phyloP scores from a whole-genome alignment of 37 sponge, comb jelly and placozoan species.

The Ianthella basta region DNA sequence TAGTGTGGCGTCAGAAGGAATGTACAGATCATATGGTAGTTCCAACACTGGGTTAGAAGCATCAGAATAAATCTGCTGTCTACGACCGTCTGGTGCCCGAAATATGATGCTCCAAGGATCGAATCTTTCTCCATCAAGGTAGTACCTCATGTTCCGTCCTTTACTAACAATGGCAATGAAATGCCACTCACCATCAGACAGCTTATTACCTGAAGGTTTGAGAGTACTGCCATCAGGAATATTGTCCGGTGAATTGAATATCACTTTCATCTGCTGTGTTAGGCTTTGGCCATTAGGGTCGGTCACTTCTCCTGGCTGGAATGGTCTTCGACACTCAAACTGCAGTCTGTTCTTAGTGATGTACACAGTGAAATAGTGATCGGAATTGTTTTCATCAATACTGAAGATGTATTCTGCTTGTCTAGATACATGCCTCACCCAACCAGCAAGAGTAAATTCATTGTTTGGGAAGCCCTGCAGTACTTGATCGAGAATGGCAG shows the following conservation, averaged over 20 bases:
- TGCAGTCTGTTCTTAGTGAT: conserved; percentile 9
- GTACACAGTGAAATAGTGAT: conserved; percentile 10
- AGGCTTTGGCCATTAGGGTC: background rate
- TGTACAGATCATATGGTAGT: conserved; percentile 20
- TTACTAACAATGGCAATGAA: conserved; percentile 7
- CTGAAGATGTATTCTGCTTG: conserved; percentile 39
- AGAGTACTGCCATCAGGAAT: conserved; percentile 9
- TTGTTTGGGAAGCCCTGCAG: conserved; percentile 3
- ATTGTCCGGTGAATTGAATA: conserved; percentile 15
- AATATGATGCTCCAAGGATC: conserved; percentile 12
- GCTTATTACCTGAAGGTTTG: background rate
- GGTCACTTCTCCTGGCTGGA: conserved; percentile 4
- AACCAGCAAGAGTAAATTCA: conserved; percentile 24
- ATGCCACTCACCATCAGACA: conserved; percentile 26
- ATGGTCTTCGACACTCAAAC: conserved; percentile 11
- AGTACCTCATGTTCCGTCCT: background rate
- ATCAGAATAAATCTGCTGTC: background rate
- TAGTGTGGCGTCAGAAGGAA: background rate
- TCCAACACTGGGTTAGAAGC: too few relatives aligned
- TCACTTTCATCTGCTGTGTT: conserved; percentile 2
- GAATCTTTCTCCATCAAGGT: conserved; percentile 2
- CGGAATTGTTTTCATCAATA: conserved; percentile 10
- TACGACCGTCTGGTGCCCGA: background rate
- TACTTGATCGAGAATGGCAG: background rate
- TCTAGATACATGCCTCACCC: background rate